phyloP scores from a whole-genome alignment of 2,113 vertebrate species.

The Rhinopomastus cyanomelas region DNA sequence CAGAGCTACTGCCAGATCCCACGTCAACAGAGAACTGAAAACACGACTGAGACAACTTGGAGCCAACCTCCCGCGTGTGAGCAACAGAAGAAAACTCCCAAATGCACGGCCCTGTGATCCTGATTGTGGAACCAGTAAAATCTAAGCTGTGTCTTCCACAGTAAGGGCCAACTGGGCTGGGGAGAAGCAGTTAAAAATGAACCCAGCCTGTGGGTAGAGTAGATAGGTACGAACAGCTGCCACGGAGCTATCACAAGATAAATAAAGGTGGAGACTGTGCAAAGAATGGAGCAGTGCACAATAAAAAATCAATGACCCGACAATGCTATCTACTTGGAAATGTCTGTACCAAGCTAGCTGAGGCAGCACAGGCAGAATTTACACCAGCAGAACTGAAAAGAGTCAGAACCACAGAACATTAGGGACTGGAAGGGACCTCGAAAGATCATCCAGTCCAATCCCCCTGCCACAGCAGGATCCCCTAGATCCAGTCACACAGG shows the following conservation, averaged over 20 bases:
- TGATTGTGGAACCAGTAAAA: not conserved
- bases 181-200: not conserved
- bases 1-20: constrained; percentile 12
- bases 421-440: too few relatives aligned
- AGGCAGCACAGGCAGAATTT: not conserved
- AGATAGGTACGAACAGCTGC: not conserved
- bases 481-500: too few relatives aligned
- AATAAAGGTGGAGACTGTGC: constrained; percentile 27
- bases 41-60: not conserved
- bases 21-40: not conserved
- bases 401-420: too few relatives aligned
- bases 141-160: not conserved
- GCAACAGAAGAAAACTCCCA: not conserved
- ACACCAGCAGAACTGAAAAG: not conserved
- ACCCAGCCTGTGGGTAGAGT: not conserved
- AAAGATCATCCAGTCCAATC: too few relatives aligned
- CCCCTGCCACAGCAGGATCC: too few relatives aligned
- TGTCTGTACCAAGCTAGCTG: not conserved
- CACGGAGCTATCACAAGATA: not conserved
- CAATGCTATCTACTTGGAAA: not conserved
- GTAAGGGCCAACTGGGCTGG: not conserved
- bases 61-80: not conserved
- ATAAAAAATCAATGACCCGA: not conserved
- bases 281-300: not conserved
- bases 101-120: not conserved